Conservation (phyloP, 2,113 vertebrate species). For the Dascyllus trimaculatus region DNA sequence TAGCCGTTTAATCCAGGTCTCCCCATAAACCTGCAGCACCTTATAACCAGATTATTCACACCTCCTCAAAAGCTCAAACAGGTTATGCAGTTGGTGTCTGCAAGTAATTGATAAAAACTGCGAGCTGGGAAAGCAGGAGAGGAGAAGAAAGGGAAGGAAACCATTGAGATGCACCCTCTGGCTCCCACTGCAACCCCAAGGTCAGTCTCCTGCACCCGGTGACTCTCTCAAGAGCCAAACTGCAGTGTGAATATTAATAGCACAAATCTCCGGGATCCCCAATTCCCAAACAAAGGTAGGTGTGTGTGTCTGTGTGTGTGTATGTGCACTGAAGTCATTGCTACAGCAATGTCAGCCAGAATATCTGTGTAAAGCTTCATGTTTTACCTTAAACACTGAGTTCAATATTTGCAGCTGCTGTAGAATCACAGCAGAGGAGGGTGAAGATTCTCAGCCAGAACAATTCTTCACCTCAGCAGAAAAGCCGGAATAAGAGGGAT, state of each 20-base stretch:
- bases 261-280: constrained; percentile 41
- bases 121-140: background rate
- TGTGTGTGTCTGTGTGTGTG: constrained; percentile 23
- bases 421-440: background rate
- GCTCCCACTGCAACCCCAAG: constrained; percentile 63
- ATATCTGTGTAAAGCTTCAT: background rate
- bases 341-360: constrained; percentile 3
- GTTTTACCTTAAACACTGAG: background rate
- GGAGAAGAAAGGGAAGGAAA: constrained; percentile 10
- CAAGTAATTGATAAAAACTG: constrained; percentile 41
- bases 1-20: constrained; percentile 44
- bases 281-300: constrained; percentile 40
- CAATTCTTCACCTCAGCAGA: constrained; percentile 52
- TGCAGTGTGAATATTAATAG: constrained; percentile 69
- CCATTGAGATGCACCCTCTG: constrained; percentile 48
- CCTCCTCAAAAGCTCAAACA: constrained; percentile 30
- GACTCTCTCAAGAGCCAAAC: constrained; percentile 54
- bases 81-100: constrained; percentile 39
- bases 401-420: constrained; percentile 14
- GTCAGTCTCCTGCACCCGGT: constrained; percentile 69
- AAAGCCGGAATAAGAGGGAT: constrained; percentile 43
- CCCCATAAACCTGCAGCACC: constrained; percentile 24
- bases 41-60: constrained; percentile 55
- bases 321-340: constrained; percentile 3
- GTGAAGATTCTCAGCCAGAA: constrained; percentile 24